Conservation (phyloP, 2,797 vertebrate species). For the Rallus crepitans region DNA sequence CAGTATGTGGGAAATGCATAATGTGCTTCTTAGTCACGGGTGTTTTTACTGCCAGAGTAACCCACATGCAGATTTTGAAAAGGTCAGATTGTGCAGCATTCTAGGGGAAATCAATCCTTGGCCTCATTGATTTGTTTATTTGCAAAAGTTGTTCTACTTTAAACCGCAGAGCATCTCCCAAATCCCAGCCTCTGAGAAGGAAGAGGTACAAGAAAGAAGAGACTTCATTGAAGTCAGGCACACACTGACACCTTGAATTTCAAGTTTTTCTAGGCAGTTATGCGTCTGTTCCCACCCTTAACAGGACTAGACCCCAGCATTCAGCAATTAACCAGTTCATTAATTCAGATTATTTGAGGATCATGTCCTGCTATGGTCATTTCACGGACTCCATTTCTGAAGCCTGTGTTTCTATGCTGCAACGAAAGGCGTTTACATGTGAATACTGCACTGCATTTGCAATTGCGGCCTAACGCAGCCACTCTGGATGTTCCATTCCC, state of each 20-base stretch:
- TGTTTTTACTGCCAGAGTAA: slow-evolving; percentile 74
- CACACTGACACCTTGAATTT: background rate
- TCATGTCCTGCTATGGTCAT: background rate
- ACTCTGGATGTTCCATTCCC: background rate
- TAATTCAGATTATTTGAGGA: slow-evolving; percentile 26
- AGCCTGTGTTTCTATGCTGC: background rate
- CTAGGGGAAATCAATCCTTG: slow-evolving; percentile 12
- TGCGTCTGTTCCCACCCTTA: background rate
- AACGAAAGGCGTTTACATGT: background rate
- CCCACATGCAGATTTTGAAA: slow-evolving; percentile 66
- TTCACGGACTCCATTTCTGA: background rate
- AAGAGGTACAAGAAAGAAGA: background rate
- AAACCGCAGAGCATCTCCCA: slow-evolving; percentile 9
- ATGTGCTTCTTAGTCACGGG: slow-evolving; percentile 70
- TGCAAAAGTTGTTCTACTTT: slow-evolving; percentile 32
- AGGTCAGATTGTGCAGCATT: slow-evolving; percentile 64
- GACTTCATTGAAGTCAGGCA: background rate
- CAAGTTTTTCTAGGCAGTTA: slow-evolving; percentile 23
- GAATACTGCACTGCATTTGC: background rate
- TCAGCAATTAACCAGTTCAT: slow-evolving; percentile 9
- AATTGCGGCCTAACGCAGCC: background rate
- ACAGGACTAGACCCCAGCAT: background rate
- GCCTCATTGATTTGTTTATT: slow-evolving; percentile 60
- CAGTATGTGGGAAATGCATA: slow-evolving; percentile 73
- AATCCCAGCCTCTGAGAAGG: slow-evolving; percentile 11